phyloP scores from a whole-genome alignment of 2,888 invertebrate species.

The Dusona sp. region DNA sequence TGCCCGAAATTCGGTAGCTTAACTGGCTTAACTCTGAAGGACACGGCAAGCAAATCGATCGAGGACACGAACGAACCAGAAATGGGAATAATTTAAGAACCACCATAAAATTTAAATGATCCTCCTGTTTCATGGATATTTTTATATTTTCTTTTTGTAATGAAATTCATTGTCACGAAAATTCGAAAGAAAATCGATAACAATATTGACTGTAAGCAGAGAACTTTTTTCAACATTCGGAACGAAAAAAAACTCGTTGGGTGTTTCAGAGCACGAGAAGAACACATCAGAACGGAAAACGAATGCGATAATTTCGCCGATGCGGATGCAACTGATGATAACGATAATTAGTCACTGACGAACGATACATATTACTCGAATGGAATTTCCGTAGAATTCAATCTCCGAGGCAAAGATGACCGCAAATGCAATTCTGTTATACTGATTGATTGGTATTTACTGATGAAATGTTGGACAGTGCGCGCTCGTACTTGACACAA shows the following conservation, averaged over 20 bases:
- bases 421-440: neutral
- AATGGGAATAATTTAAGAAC: neutral
- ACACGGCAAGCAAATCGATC: neutral
- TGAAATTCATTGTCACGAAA: neutral
- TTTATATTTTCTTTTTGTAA: neutral
- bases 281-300: neutral
- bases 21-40: neutral
- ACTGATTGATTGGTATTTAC: neutral
- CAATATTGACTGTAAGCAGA: neutral
- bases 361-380: neutral
- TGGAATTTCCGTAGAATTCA: neutral
- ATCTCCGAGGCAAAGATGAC: neutral
- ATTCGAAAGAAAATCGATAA: neutral
- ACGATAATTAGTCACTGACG: neutral
- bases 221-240: neutral
- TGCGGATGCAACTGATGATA: conserved; percentile 7
- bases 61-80: neutral
- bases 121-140: neutral
- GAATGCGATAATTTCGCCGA: neutral
- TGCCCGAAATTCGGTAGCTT: neutral
- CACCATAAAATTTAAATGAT: neutral
- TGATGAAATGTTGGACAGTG: neutral
- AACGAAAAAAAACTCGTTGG: neutral
- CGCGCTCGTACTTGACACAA: neutral
- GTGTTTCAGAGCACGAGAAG: neutral